Conservation (phyloP, 2,888 invertebrate genomes). For the Sinhomidia bicolor region DNA sequence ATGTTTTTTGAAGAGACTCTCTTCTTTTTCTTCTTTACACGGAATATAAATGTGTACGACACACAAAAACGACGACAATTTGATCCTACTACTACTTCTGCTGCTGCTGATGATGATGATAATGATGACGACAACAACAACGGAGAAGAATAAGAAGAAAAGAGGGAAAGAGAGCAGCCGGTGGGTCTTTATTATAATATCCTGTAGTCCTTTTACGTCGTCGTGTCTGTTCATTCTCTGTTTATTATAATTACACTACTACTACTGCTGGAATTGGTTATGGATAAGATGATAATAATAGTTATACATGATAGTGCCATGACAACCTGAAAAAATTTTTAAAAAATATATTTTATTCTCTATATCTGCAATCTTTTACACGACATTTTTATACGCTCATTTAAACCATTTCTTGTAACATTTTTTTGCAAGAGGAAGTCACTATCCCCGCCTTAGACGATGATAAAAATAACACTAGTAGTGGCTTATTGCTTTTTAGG, state of each 20-base stretch:
- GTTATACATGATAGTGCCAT: too few relatives aligned
- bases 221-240: too few relatives aligned
- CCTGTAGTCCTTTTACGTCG: background rate
- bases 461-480: constrained; percentile 37
- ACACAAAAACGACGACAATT: constrained; percentile 6
- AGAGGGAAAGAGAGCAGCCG: constrained; percentile 61
- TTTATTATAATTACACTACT: too few relatives aligned
- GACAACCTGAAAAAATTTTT: too few relatives aligned
- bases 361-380: too few relatives aligned
- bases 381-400: too few relatives aligned
- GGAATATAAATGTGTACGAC: constrained; percentile 6
- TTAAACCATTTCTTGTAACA: too few relatives aligned
- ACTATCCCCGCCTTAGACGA: background rate
- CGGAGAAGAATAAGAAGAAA: background rate
- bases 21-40: background rate
- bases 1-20: constrained; percentile 15
- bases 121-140: too few relatives aligned
- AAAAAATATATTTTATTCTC: too few relatives aligned
- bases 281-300: too few relatives aligned
- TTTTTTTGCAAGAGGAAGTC: constrained; percentile 34
- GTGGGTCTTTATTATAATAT: constrained; percentile 45
- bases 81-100: constrained; percentile 32
- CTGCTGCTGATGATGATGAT: background rate
- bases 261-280: too few relatives aligned
- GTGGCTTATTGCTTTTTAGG: too few relatives aligned